These are phyloP conservation scores for Halcyon badia DNA, from an alignment of 2,797 vertebrate species.

Conservation along the genomic window DNA sequence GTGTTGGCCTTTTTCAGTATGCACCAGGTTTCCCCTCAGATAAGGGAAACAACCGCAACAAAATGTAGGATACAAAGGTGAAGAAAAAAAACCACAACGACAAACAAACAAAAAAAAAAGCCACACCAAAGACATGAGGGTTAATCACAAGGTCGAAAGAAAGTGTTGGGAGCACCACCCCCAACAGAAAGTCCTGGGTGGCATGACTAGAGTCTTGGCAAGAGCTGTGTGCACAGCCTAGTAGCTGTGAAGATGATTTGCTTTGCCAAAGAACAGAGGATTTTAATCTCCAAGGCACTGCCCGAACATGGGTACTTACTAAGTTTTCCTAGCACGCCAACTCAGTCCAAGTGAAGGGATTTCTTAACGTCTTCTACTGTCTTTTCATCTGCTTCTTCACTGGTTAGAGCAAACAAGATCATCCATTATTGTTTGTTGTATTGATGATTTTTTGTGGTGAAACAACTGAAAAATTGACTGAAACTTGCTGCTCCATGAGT, in stretches of 20 bases:
- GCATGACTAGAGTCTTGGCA: neutral
- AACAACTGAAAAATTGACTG: slow-evolving; percentile 1
- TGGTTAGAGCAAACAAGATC: neutral
- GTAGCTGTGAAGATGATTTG: neutral
- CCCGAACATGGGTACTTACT: neutral
- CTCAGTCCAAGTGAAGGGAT: neutral
- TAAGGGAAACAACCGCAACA: neutral
- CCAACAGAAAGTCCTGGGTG: neutral
- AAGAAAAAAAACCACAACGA: neutral
- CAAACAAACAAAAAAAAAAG: neutral
- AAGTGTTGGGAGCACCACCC: neutral
- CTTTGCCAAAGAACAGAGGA: neutral
- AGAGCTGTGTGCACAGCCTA: neutral
- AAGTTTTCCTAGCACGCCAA: neutral
- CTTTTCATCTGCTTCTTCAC: neutral
- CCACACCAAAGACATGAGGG: neutral
- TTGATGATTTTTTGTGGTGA: neutral
- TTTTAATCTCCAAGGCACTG: neutral
- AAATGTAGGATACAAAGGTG: neutral
- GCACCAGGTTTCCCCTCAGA: neutral
- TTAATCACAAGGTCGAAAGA: neutral
- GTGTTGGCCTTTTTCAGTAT: neutral
- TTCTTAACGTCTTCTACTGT: neutral
- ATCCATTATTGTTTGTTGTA: neutral
- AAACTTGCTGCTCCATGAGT: neutral